Percentiles rank a stretch among this genome's conserved stretches.
Evolutionary conservation across 2,888 invertebrate species (phyloP).

Genomic region (Cataglyphis cursor): DNA sequence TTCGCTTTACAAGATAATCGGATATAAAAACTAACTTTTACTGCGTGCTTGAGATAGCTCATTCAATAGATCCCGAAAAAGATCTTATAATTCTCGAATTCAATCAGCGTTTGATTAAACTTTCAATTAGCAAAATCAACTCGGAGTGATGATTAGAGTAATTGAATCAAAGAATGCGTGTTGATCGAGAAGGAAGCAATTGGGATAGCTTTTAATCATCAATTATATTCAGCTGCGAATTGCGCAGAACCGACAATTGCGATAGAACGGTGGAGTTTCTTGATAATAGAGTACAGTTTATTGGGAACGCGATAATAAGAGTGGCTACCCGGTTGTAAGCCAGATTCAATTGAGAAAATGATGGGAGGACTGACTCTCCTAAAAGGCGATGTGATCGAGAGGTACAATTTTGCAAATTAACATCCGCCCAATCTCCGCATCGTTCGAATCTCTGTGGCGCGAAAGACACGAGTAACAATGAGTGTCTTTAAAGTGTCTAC

Average conservation of each 20-base stretch:
- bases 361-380: slow-evolving; percentile 12
- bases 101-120: not conserved
- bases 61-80: not conserved
- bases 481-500: not conserved
- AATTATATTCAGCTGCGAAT: not conserved
- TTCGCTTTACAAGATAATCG: not conserved
- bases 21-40: not conserved
- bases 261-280: not conserved
- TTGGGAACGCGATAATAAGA: slow-evolving; percentile 27
- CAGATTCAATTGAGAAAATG: slow-evolving; percentile 27
- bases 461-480: slow-evolving; percentile 1
- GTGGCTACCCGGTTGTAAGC: not conserved
- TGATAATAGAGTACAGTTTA: not conserved
- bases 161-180: not conserved
- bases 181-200: not conserved
- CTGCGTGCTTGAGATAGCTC: slow-evolving; percentile 7
- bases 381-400: not conserved
- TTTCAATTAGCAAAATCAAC: not conserved
- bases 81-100: not conserved
- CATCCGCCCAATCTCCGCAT: not conserved
- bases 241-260: not conserved
- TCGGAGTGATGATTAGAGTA: not conserved
- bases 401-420: slow-evolving; percentile 33
- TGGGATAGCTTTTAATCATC: not conserved
- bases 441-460: slow-evolving; percentile 15